phyloP scores from a whole-genome alignment of 2,113 vertebrate species.

The Larimichthys crocea region DNA sequence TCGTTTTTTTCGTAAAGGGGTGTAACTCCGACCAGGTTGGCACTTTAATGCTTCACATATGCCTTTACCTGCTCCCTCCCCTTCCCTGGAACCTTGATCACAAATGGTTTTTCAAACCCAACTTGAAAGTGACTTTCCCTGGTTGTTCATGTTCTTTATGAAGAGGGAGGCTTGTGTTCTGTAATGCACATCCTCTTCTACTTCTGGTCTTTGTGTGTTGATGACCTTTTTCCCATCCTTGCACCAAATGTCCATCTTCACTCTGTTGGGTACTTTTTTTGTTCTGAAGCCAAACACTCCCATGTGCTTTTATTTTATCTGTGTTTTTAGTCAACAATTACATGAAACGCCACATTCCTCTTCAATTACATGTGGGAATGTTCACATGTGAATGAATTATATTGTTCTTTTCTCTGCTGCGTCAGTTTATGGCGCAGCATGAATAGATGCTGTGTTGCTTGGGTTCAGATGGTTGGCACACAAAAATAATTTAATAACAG shows the following conservation, averaged over 20 bases:
- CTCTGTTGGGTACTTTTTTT: not conserved
- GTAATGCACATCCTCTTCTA: not conserved
- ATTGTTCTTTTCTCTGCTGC: slow-evolving; percentile 6
- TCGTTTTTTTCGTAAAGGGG: not conserved
- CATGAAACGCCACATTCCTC: not conserved
- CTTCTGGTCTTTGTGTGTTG: not conserved
- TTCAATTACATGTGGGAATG: not conserved
- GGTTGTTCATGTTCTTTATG: not conserved
- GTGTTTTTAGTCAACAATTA: not conserved
- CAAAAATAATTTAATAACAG: slow-evolving; percentile 47
- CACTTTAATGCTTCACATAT: slow-evolving; percentile 28
- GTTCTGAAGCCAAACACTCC: not conserved
- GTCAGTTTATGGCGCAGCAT: slow-evolving; percentile 49
- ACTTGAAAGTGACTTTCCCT: not conserved
- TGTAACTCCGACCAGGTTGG: slow-evolving; percentile 65
- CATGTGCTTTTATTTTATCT: not conserved
- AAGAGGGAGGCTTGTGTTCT: not conserved
- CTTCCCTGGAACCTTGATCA: slow-evolving; percentile 7
- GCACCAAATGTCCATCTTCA: not conserved
- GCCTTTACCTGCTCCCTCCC: slow-evolving; percentile 22
- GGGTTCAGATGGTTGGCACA: slow-evolving; percentile 33
- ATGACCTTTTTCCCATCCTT: not conserved
- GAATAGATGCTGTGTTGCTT: slow-evolving; percentile 55
- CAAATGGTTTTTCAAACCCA: slow-evolving; percentile 1
- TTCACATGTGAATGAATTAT: slow-evolving; percentile 12